Base-by-base conservation (phyloP, 2,888 invertebrate genomes). In the Lissocephala sabroskyi region DNA sequence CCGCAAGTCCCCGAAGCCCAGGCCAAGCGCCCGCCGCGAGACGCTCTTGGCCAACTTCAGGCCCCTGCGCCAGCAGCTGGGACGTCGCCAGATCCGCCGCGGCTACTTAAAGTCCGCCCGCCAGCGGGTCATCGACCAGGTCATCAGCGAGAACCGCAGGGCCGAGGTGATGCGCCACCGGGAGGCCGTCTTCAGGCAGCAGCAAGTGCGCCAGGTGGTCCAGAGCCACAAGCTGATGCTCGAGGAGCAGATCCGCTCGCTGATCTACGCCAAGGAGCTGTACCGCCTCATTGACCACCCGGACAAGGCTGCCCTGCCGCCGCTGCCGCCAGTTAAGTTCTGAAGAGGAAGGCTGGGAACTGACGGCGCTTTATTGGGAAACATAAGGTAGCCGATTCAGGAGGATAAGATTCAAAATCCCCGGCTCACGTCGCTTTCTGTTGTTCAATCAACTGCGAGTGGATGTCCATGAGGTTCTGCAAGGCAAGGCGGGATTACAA, bases 401-500 rank as follows among this genome's bases (percentile, higher is more conserved):
- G n/a, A n/a, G n/a, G n/a, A n/a, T n/a, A n/a, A n/a, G n/a, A n/a
- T n/a, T n/a, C n/a, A n/a, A n/a, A n/a, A n/a, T n/a, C n/a, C 5
- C 14, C 14, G 6, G 3, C 19, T 46, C 53, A 40, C 40, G 45
- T 36, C 11, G 54, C 16, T 32, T 52, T 45, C 4, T 49, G 52
- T 41, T 74, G 75, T 49, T 90, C 91, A 81, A 94, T 92, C 85
- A 95, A 87, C 86, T 92, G 92, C 86, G 91, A 91, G 86, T 95
- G 94, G 78, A 94, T 91, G 80, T 89, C 90, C 88, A 93, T 93
- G 85, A 95, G 89, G 82, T 91, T 93, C 94, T 94, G 68, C 4
- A 67, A 67, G 43, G 23, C 1, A 30, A n/a, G n/a, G n/a, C n/a
- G n/a, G n/a, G n/a, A n/a, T n/a, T n/a, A n/a, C n/a, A n/a, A n/a